Percentiles rank a stretch among this genome's conserved stretches.
phyloP scores from a whole-genome alignment of 2,797 vertebrate species.

The Cryptoblepharus egeriae region DNA sequence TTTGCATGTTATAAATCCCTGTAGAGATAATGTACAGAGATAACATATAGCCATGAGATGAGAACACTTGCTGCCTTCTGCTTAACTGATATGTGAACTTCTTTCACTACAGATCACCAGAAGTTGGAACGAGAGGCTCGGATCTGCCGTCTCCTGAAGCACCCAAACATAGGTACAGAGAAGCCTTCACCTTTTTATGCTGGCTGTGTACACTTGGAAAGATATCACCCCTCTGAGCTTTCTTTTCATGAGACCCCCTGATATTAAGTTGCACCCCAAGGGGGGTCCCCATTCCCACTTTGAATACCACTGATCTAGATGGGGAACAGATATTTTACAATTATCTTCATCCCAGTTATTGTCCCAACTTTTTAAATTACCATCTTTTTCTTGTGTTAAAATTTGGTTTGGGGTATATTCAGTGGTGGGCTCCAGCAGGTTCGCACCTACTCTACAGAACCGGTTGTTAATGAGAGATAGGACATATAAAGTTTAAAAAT shows the following conservation, averaged over 20 bases:
- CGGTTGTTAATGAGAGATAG: no score
- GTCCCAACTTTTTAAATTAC: background rate
- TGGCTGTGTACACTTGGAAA: accelerated
- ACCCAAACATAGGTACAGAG: conserved; percentile 81
- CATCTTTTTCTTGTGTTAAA: background rate
- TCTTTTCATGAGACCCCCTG: no score
- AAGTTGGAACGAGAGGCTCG: conserved; percentile 96
- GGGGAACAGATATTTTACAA: background rate
- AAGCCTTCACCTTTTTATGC: accelerated
- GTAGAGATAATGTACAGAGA: background rate
- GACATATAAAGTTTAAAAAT: no score
- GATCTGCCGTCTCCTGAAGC: conserved; percentile 92
- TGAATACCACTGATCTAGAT: background rate
- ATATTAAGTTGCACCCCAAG: no score
- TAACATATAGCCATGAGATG: background rate
- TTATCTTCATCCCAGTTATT: background rate
- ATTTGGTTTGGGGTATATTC: background rate
- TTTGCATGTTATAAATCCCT: background rate
- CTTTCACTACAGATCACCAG: conserved; percentile 89
- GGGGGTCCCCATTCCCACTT: no score
- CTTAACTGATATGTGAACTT: conserved; percentile 29
- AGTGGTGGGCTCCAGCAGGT: no score
- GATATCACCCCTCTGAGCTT: accelerated
- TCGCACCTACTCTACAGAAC: no score
- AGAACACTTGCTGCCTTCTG: background rate